These are phyloP conservation scores for Beris morrisii DNA, from an alignment of 2,888 invertebrate genomes.

Conservation along the genomic window DNA sequence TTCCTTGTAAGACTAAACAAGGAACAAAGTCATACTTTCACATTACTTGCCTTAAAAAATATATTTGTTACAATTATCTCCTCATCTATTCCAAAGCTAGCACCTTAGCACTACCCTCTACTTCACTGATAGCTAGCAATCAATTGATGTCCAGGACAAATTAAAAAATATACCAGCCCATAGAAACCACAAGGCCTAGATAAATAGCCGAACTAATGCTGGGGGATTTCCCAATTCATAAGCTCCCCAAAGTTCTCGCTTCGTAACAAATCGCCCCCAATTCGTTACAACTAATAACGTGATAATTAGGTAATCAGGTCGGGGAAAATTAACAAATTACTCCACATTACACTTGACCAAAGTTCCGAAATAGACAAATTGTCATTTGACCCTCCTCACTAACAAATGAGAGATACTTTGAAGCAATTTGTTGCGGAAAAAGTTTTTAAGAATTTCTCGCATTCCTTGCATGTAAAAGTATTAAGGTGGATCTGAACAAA, in stretches of 20 bases:
- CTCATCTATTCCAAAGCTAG: no score
- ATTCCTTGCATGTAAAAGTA: constrained; percentile 21
- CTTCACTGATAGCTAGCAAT: constrained; percentile 28
- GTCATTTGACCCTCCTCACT: constrained; percentile 7
- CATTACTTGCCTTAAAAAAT: no score
- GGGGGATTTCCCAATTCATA: constrained; percentile 26
- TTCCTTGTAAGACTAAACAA: no score
- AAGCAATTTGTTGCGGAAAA: not conserved
- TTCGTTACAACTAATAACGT: constrained; percentile 36
- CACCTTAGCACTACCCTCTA: not conserved
- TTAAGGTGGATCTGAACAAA: constrained; percentile 11
- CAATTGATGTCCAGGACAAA: constrained; percentile 34
- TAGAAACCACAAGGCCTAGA: not conserved
- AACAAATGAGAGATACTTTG: no score
- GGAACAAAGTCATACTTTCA: no score
- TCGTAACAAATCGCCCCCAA: constrained; percentile 33
- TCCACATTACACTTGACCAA: constrained; percentile 34
- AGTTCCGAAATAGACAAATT: constrained; percentile 28
- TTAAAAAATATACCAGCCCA: constrained; percentile 31
- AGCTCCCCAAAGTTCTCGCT: constrained; percentile 14
- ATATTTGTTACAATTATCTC: no score
- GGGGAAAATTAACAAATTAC: constrained; percentile 37
- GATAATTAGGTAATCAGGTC: constrained; percentile 38
- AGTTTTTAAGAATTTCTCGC: constrained; percentile 18
- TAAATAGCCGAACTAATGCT: not conserved